Percentiles rank a stretch among this genome's conserved stretches.
These are phyloP conservation scores for Didymodactylos carnosus DNA, from an alignment of 2,888 invertebrate species.

Conservation along the genomic window DNA sequence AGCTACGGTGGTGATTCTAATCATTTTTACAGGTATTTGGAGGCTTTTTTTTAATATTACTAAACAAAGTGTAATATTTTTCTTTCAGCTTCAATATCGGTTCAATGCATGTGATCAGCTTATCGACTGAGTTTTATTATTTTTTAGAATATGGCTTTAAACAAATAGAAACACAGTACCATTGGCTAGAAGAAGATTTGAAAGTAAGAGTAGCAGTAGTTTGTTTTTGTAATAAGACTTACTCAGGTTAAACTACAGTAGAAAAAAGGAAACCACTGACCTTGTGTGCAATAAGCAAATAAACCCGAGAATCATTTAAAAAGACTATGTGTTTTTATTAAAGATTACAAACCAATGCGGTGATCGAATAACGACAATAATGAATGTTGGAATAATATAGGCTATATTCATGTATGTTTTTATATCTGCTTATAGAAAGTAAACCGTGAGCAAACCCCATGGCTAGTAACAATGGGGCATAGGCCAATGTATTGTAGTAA, in stretches of 20 bases:
- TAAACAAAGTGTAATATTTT: neutral
- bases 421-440: too few relatives aligned
- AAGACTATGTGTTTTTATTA: too few relatives aligned
- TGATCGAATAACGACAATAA: too few relatives aligned
- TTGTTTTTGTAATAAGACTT: too few relatives aligned
- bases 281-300: constrained; percentile 24
- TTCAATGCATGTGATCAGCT: constrained; percentile 49
- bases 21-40: constrained; percentile 30
- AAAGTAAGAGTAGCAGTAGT: too few relatives aligned
- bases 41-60: constrained; percentile 41
- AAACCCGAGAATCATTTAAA: constrained; percentile 28
- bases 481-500: constrained; percentile 41
- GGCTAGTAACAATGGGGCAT: constrained; percentile 34
- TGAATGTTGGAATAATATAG: too few relatives aligned
- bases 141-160: constrained; percentile 64
- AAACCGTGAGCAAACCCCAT: constrained; percentile 28
- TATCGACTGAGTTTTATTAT: constrained; percentile 81
- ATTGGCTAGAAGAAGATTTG: constrained; percentile 68
- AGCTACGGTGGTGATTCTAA: constrained; percentile 18
- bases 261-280: neutral
- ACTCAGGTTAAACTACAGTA: too few relatives aligned
- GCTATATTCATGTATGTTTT: too few relatives aligned
- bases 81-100: constrained; percentile 60
- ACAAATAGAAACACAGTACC: constrained; percentile 39
- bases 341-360: too few relatives aligned